A percentile compares a stretch with the other conserved stretches of the same genome.
phyloP scores from a whole-genome alignment of 2,888 invertebrate species.

The Lomographa bimaculata region DNA sequence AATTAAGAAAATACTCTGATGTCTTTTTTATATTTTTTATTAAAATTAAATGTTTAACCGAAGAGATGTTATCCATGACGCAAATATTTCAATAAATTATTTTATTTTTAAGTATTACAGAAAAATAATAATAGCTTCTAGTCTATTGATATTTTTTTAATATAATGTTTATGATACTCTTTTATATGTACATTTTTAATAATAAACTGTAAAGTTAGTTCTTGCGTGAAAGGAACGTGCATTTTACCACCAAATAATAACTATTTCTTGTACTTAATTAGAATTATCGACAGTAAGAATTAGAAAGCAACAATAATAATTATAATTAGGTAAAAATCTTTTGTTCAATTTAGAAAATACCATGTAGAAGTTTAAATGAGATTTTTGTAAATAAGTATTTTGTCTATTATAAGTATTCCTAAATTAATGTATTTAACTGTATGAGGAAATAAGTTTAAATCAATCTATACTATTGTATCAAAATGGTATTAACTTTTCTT shows the following conservation, averaged over 20 bases:
- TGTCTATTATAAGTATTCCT: too few relatives aligned
- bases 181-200: background rate
- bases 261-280: slow-evolving; percentile 63
- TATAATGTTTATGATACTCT: slow-evolving; percentile 8
- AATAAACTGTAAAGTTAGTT: background rate
- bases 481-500: too few relatives aligned
- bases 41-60: slow-evolving; percentile 23
- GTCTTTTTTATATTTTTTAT: slow-evolving; percentile 34
- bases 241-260: slow-evolving; percentile 58
- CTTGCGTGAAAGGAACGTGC: slow-evolving; percentile 33
- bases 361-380: slow-evolving; percentile 41
- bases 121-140: slow-evolving; percentile 30
- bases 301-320: too few relatives aligned
- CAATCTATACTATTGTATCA: too few relatives aligned
- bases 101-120: slow-evolving; percentile 13
- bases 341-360: too few relatives aligned
- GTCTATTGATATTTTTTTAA: slow-evolving; percentile 27
- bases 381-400: slow-evolving; percentile 48
- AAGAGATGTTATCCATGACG: slow-evolving; percentile 36
- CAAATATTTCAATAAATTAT: slow-evolving; percentile 30
- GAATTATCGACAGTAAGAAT: slow-evolving; percentile 12
- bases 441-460: too few relatives aligned
- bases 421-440: too few relatives aligned
- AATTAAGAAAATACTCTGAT: too few relatives aligned
- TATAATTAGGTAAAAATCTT: too few relatives aligned